Evolutionary conservation across 2,797 vertebrate genomes (phyloP).

Genomic region (Halcyon chelicuti): DNA sequence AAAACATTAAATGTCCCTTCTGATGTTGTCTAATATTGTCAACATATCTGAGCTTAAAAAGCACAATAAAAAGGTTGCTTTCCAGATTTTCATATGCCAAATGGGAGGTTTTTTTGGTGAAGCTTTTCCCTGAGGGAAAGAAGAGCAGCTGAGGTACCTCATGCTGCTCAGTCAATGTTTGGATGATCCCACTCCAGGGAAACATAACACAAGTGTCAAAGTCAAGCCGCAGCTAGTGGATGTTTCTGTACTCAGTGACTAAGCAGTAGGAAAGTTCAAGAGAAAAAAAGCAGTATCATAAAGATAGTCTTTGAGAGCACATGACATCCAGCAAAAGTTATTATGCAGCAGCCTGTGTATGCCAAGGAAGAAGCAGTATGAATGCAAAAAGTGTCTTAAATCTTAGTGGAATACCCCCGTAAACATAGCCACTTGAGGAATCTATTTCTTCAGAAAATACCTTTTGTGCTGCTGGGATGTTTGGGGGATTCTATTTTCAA

Average conservation of each 20-base stretch:
- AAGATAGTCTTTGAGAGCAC: slow-evolving; percentile 61
- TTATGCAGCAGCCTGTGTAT: not conserved
- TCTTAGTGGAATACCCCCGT: slow-evolving; percentile 67
- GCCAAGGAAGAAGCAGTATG: slow-evolving; percentile 30
- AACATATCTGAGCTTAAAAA: slow-evolving; percentile 52
- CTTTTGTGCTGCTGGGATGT: slow-evolving; percentile 63
- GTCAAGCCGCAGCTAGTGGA: slow-evolving; percentile 75
- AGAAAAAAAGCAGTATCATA: slow-evolving; percentile 47
- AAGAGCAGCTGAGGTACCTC: slow-evolving; percentile 32
- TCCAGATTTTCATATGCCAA: slow-evolving; percentile 63
- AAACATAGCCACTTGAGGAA: slow-evolving; percentile 80
- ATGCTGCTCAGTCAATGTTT: slow-evolving; percentile 49
- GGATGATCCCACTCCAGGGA: slow-evolving; percentile 68
- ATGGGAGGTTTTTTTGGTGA: slow-evolving; percentile 54
- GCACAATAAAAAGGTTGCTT: slow-evolving; percentile 41
- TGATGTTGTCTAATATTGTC: slow-evolving; percentile 47
- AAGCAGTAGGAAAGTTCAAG: slow-evolving; percentile 65
- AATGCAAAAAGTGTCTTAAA: slow-evolving; percentile 70
- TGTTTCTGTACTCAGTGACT: slow-evolving; percentile 57
- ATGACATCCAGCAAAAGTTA: slow-evolving; percentile 29
- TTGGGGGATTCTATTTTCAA: slow-evolving; percentile 73
- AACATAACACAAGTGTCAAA: slow-evolving; percentile 67
- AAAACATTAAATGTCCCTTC: slow-evolving; percentile 39
- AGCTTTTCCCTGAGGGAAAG: slow-evolving; percentile 61
- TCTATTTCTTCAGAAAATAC: slow-evolving; percentile 74